Percentiles rank a stretch among this genome's conserved stretches.
These are phyloP conservation scores for Microcebus lehilahytsara DNA, from an alignment of 2,113 vertebrate genomes.

Conservation along the genomic window DNA sequence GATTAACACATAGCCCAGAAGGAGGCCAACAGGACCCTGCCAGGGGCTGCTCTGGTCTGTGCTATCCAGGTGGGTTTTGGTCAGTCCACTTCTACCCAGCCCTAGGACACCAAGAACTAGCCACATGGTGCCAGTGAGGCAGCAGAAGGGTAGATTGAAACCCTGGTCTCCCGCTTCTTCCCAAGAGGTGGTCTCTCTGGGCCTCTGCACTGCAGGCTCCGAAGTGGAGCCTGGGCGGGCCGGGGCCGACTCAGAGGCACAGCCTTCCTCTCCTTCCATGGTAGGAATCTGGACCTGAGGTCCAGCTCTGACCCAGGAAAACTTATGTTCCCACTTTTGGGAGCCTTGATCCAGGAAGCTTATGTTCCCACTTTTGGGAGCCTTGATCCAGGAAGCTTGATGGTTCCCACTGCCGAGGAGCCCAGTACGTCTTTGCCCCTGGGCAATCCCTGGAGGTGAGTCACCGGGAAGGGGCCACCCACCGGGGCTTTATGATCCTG, in stretches of 20 bases:
- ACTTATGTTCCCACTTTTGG: neutral
- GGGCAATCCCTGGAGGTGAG: conserved; percentile 64
- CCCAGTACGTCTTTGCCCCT: conserved; percentile 38
- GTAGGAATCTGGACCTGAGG: neutral
- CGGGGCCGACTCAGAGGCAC: neutral
- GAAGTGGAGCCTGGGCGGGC: neutral
- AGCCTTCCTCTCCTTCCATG: neutral
- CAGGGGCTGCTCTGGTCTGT: neutral
- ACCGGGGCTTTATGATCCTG: conserved; percentile 65
- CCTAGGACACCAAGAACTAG: neutral
- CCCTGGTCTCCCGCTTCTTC: neutral
- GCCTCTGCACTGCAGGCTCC: neutral
- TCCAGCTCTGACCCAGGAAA: neutral
- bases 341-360: conserved; percentile 36
- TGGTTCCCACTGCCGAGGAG: conserved; percentile 63
- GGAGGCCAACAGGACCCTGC: neutral
- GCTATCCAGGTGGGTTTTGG: neutral
- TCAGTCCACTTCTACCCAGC: neutral
- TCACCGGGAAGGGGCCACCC: conserved; percentile 74
- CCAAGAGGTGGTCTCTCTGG: neutral
- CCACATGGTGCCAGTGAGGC: neutral
- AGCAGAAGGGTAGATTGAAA: neutral
- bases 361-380: conserved; percentile 51
- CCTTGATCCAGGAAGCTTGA: conserved; percentile 38
- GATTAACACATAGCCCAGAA: neutral